A percentile compares a stretch with the other conserved stretches of the same genome.
These are phyloP conservation scores for Stegophylla sp. DNA, from an alignment of 2,888 invertebrate genomes.

Conservation along the genomic window DNA sequence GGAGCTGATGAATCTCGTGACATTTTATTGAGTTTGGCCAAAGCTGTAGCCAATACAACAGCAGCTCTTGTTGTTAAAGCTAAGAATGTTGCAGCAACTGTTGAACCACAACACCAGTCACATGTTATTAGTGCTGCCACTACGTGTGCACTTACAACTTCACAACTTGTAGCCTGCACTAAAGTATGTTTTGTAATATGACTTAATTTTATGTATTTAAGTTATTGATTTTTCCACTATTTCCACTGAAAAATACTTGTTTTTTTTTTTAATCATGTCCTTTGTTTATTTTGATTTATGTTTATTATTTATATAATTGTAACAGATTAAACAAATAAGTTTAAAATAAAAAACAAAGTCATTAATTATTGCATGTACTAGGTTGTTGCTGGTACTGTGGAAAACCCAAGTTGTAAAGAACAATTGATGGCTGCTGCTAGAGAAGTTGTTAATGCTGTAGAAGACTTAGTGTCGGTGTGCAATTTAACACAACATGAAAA, in stretches of 20 bases:
- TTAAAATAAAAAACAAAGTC: no score
- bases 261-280: no score
- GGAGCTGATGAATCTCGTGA: slow-evolving; percentile 86
- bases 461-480: slow-evolving; percentile 83
- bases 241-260: no score
- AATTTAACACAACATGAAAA: slow-evolving; percentile 76
- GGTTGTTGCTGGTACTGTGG: slow-evolving; percentile 85
- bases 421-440: slow-evolving; percentile 91
- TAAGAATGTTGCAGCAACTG: slow-evolving; percentile 92
- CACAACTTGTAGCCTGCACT: slow-evolving; percentile 95
- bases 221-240: no score
- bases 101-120: slow-evolving; percentile 82
- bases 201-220: background rate
- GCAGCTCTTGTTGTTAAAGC: slow-evolving; percentile 95
- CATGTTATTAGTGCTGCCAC: slow-evolving; percentile 94
- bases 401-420: slow-evolving; percentile 83
- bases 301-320: no score
- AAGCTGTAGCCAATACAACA: slow-evolving; percentile 97
- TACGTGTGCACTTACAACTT: slow-evolving; percentile 93
- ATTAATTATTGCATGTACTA: slow-evolving; percentile 61
- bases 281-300: no score
- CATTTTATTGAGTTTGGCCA: slow-evolving; percentile 89
- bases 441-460: slow-evolving; percentile 91
- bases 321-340: no score
- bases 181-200: slow-evolving; percentile 70